These are phyloP conservation scores for Porites lutea DNA, from an alignment of 64 coral and sea anemone species.

Conservation along the genomic window DNA sequence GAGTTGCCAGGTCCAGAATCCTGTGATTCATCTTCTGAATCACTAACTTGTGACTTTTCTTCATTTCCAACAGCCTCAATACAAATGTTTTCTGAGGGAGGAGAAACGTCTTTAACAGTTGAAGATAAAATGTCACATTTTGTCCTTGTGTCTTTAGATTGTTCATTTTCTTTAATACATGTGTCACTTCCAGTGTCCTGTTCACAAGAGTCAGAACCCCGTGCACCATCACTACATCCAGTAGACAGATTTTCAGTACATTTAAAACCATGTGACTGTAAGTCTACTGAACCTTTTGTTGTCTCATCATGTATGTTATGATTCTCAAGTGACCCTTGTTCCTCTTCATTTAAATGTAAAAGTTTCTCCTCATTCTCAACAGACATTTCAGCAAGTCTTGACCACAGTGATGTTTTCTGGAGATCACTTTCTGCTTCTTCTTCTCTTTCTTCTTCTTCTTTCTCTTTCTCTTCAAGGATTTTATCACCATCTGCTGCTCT, in stretches of 20 bases:
- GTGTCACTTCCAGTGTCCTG: background rate
- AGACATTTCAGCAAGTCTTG: constrained; percentile 63
- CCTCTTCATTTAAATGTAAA: background rate
- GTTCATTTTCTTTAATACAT: background rate
- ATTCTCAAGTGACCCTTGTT: constrained; percentile 20
- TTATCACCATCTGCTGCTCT: background rate
- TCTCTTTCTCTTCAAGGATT: background rate
- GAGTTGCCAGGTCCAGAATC: background rate
- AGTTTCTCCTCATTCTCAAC: constrained; percentile 36
- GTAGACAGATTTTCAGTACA: background rate
- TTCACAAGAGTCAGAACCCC: background rate
- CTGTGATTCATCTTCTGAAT: background rate
- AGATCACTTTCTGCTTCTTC: background rate
- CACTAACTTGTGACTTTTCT: background rate
- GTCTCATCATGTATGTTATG: background rate
- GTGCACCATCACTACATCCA: background rate
- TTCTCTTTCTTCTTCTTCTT: constrained; percentile 9
- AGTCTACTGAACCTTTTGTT: background rate
- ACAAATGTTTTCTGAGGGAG: background rate
- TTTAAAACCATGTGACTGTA: background rate
- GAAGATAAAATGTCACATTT: background rate
- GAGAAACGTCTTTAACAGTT: background rate
- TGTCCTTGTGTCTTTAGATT: background rate
- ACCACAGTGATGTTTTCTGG: background rate
- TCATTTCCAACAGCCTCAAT: background rate